Evolutionary conservation across 2,888 invertebrate species (phyloP), one percentile per base, ranked within the genome.

Genomic region (Neuroscelio doddi): DNA sequence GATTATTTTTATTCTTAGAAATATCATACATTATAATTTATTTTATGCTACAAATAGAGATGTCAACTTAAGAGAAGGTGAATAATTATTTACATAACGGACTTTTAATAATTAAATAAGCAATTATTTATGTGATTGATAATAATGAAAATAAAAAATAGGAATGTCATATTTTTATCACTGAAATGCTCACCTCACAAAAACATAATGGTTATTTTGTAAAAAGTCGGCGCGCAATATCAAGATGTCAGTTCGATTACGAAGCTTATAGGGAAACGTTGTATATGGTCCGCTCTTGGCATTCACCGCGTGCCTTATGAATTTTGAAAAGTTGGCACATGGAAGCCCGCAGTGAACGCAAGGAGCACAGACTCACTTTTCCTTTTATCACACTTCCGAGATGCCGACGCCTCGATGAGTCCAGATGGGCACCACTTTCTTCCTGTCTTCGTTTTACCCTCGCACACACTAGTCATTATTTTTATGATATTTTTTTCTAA

Each of bases 221-320:
- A n/a, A 38, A 34, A 34, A 62, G 52, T 24, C 24, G 41, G 24
- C 24, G 26, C 12, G 26, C 7, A 36, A 36, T 12, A 7, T 14
- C 26, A n/a, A n/a, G 12, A 7, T 10, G 41, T 12, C 10, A 30
- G 26, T 26, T 4, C 4, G 21, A 24, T 41, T 10, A 24, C 24
- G 41, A 41, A 2, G 39, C 21, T 39, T 2, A 2, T 15, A 21
- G 8, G 24, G 24, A 24, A 41, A 72, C 78, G 86, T 80, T 85
- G 89, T 84, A 76, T 82, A 85, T 82, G 88, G 93, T 91, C 92
- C 92, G 92, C 95, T 94, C 95, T 96, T 96, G 96, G 96, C 96
- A 96, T 96, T 96, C 96, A 96, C 96, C 96, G 96, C 96, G 96
- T 96, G 96, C 96, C 96, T 96, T 96, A 96, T 95, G 95, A 92